These are phyloP conservation scores for Notocelia uddmanniana DNA, from an alignment of 2,888 invertebrate genomes.

Conservation along the genomic window DNA sequence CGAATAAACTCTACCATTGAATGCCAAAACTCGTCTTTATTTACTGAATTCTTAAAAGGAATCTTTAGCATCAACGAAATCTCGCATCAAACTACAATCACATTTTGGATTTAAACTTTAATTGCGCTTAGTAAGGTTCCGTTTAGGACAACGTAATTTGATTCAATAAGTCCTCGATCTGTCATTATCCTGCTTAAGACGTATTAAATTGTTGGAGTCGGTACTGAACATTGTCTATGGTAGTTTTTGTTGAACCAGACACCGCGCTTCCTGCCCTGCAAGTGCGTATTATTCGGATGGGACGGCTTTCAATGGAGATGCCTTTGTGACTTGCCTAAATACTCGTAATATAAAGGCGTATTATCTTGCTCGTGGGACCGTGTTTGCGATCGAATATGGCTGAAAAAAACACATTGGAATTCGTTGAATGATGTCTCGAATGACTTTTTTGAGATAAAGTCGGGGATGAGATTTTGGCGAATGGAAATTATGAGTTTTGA, in stretches of 20 bases:
- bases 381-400: constrained; percentile 49
- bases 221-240: constrained; percentile 68
- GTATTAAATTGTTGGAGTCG: constrained; percentile 61
- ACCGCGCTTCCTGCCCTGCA: constrained; percentile 82
- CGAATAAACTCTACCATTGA: constrained; percentile 32
- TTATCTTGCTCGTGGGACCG: constrained; percentile 76
- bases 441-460: constrained; percentile 30
- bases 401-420: constrained; percentile 50
- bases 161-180: constrained; percentile 40
- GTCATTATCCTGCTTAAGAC: constrained; percentile 54
- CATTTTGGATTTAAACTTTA: constrained; percentile 8
- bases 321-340: constrained; percentile 84
- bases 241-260: constrained; percentile 73
- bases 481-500: constrained; percentile 1
- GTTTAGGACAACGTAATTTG: background rate
- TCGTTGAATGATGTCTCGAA: constrained; percentile 38
- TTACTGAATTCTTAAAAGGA: constrained; percentile 30
- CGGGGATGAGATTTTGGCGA: constrained; percentile 18
- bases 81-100: background rate
- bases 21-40: constrained; percentile 40
- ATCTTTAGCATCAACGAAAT: constrained; percentile 6
- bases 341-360: constrained; percentile 73
- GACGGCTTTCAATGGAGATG: constrained; percentile 70
- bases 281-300: constrained; percentile 72
- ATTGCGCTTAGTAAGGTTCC: background rate